phyloP scores from a whole-genome alignment of 2,113 vertebrate genomes.

The Oceanites oceanicus region DNA sequence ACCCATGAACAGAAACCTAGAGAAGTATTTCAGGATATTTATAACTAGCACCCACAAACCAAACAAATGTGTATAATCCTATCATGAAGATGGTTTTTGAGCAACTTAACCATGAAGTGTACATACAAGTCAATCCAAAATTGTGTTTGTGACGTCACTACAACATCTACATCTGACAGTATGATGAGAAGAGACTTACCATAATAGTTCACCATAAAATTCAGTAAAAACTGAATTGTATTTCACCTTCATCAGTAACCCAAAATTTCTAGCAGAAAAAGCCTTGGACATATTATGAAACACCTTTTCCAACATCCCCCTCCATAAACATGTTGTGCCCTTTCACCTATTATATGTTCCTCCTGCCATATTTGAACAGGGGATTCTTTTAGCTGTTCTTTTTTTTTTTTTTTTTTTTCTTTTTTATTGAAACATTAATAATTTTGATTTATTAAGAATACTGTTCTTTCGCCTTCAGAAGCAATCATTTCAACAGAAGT shows the following conservation, averaged over 20 bases:
- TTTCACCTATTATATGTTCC: background rate
- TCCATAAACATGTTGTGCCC: background rate
- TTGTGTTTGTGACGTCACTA: background rate
- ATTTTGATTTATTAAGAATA: background rate
- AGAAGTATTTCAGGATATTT: background rate
- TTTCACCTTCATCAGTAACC: background rate
- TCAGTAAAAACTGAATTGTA: background rate
- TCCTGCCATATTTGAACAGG: background rate
- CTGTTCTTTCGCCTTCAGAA: background rate
- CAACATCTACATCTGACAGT: background rate
- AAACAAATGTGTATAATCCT: background rate
- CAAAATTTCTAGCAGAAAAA: background rate
- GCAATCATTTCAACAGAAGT: background rate
- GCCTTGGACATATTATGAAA: background rate
- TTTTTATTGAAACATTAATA: background rate
- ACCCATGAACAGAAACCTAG: background rate
- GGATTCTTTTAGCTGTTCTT: background rate
- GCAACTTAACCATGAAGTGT: background rate
- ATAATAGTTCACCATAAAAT: background rate
- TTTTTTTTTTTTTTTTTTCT: too few species aligned
- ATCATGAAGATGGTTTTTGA: background rate
- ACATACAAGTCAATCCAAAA: background rate
- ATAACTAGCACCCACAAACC: background rate
- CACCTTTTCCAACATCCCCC: background rate
- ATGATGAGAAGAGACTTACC: background rate